Evolutionary conservation across 2,113 vertebrate genomes (phyloP).

Genomic region (Thomomys bottae): DNA sequence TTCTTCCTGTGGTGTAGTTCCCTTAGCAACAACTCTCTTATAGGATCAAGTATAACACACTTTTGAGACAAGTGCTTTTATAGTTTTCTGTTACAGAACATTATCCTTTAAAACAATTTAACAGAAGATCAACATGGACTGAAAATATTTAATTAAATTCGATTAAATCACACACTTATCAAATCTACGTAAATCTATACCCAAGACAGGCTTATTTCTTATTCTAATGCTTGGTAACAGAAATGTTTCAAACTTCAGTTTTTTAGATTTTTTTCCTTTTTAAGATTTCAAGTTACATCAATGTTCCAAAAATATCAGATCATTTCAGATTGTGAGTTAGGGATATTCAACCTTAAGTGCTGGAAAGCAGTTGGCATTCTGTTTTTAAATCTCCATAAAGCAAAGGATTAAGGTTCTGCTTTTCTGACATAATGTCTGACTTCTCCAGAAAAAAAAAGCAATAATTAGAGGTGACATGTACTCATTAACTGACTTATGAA

Average conservation of each 20-base stretch:
- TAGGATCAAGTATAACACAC: neutral
- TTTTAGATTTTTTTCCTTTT: neutral
- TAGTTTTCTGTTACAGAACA: constrained; percentile 49
- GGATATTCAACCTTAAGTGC: neutral
- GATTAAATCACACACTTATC: constrained; percentile 25
- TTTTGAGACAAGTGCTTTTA: constrained; percentile 51
- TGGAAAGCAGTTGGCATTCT: neutral
- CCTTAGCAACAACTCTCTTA: constrained; percentile 27
- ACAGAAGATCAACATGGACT: constrained; percentile 43
- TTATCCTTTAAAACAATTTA: constrained; percentile 51
- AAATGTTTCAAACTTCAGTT: constrained; percentile 6
- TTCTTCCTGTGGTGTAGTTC: constrained; percentile 39
- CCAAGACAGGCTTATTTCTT: neutral
- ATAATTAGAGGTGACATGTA: too few relatives aligned
- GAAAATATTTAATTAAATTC: constrained; percentile 32
- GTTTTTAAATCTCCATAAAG: neutral
- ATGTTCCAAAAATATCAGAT: neutral
- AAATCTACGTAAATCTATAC: constrained; percentile 20
- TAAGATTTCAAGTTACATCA: neutral
- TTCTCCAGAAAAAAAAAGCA: neutral
- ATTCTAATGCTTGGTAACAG: neutral
- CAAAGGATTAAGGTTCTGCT: neutral
- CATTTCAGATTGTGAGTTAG: neutral
- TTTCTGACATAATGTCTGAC: neutral
- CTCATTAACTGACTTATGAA: too few relatives aligned